Percentiles rank a stretch among this genome's conserved stretches.
Evolutionary conservation across 1,140 invertebrate species (phyloP).

Genomic region (Heliconius congener): DNA sequence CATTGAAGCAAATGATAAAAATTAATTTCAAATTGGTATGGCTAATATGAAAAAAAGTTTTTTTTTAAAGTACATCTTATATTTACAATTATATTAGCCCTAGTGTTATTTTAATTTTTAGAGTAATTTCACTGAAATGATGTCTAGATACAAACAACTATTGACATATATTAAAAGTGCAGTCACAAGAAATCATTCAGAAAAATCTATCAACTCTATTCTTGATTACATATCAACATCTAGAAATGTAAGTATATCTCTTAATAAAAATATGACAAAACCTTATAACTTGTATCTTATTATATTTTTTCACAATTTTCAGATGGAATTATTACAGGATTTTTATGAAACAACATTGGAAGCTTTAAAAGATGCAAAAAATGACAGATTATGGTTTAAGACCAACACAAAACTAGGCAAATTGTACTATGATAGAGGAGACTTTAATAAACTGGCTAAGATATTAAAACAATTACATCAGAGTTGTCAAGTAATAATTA

Average conservation of each 20-base stretch:
- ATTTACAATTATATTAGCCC: neutral
- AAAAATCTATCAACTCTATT: slow-evolving; percentile 99
- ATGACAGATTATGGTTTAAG: slow-evolving; percentile 99
- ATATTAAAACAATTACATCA: slow-evolving; percentile 98
- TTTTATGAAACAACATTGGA: slow-evolving; percentile 99
- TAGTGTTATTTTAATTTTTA: slow-evolving; percentile 73
- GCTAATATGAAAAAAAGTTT: neutral
- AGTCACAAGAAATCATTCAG: slow-evolving; percentile 99
- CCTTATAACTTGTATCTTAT: neutral
- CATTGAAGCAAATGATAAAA: slow-evolving; percentile 99
- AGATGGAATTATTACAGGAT: slow-evolving; percentile 99
- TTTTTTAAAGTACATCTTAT: neutral
- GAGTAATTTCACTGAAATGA: slow-evolving; percentile 98
- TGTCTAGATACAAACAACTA: slow-evolving; percentile 97
- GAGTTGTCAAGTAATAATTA: slow-evolving; percentile 91
- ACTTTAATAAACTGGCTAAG: slow-evolving; percentile 97
- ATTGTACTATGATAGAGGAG: slow-evolving; percentile 97
- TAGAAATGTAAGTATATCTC: slow-evolving; percentile 91
- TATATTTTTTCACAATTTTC: slow-evolving; percentile 34
- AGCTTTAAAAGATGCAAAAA: slow-evolving; percentile 98
- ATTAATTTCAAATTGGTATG: slow-evolving; percentile 98
- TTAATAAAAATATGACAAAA: neutral
- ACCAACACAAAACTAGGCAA: slow-evolving; percentile 99
- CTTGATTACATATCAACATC: slow-evolving; percentile 99
- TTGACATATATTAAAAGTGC: slow-evolving; percentile 99